These are phyloP conservation scores for Fulica atra DNA, from an alignment of 2,113 vertebrate species.

Conservation along the genomic window DNA sequence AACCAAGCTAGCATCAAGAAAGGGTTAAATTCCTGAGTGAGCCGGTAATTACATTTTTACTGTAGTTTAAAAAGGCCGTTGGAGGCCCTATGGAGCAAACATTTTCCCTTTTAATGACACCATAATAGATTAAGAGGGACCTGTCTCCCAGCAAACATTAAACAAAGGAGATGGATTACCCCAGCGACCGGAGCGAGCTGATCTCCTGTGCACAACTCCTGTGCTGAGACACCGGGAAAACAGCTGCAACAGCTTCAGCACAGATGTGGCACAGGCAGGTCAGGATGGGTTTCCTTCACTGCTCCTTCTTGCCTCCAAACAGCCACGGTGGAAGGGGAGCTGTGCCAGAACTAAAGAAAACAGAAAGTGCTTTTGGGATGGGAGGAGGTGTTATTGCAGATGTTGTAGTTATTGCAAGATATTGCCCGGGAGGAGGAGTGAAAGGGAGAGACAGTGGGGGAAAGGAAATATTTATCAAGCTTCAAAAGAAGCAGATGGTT, in stretches of 20 bases:
- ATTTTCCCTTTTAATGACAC: slow-evolving; percentile 59
- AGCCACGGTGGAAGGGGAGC: neutral
- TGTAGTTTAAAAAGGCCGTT: slow-evolving; percentile 16
- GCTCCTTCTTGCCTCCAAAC: neutral
- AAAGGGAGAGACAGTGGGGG: neutral
- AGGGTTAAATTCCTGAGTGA: neutral
- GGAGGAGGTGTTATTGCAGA: neutral
- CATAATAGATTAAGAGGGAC: slow-evolving; percentile 12
- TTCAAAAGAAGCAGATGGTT: slow-evolving; percentile 1
- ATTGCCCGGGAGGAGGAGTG: neutral
- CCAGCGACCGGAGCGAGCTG: accelerated
- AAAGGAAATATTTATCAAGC: slow-evolving; percentile 5
- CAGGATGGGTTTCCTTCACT: accelerated
- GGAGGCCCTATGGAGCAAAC: slow-evolving; percentile 32
- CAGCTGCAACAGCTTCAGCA: neutral
- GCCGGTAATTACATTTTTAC: neutral
- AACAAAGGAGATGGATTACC: neutral
- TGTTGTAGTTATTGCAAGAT: neutral
- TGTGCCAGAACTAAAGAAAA: neutral
- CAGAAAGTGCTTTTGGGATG: neutral
- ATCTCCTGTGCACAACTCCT: neutral
- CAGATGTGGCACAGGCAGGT: neutral
- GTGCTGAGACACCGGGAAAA: neutral
- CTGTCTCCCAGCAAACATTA: neutral
- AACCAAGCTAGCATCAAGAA: neutral